Evolutionary conservation across 1,140 invertebrate species (phyloP).

Genomic region (Laodelphax striatellus): DNA sequence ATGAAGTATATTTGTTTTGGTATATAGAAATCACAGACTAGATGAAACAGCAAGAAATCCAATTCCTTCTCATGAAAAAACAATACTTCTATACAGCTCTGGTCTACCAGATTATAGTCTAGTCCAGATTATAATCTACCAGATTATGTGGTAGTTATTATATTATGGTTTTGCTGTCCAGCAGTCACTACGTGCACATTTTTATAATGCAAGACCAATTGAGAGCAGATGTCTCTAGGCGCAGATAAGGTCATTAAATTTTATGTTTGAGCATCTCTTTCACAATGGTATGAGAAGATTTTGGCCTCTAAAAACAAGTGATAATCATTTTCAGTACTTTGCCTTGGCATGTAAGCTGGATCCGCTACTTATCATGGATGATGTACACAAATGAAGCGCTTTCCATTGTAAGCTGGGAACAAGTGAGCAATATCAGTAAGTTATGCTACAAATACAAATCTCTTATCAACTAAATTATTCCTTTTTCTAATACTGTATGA

Average conservation of each 20-base stretch:
- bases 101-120: no score
- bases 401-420: conserved; percentile 65
- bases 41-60: background rate
- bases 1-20: no score
- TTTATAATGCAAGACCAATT: no score
- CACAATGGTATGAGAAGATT: background rate
- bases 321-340: conserved; percentile 47
- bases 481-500: background rate
- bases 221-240: background rate
- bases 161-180: no score
- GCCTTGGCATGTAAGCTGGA: conserved; percentile 67
- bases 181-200: no score
- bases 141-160: no score
- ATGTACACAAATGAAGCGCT: conserved; percentile 85
- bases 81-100: no score
- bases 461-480: background rate
- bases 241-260: no score
- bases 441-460: conserved; percentile 12
- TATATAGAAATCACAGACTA: background rate
- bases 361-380: conserved; percentile 85
- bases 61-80: background rate
- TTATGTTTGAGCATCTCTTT: background rate
- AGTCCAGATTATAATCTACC: no score
- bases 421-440: conserved; percentile 66
- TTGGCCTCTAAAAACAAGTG: background rate